These are phyloP conservation scores for Motacilla alba DNA, from an alignment of 2,113 vertebrate species.

Conservation along the genomic window DNA sequence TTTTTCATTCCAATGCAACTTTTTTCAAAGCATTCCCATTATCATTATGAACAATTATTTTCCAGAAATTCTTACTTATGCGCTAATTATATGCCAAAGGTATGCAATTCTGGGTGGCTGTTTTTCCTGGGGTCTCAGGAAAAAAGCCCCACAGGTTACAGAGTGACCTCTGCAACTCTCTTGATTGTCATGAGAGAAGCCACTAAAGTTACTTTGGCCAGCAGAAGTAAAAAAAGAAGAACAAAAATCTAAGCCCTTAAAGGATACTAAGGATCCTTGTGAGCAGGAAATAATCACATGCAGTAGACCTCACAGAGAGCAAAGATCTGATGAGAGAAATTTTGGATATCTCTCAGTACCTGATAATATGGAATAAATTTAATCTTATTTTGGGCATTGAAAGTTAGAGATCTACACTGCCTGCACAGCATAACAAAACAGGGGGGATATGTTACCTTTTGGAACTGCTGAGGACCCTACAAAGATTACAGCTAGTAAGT, in stretches of 20 bases:
- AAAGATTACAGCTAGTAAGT: neutral
- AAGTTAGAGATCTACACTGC: neutral
- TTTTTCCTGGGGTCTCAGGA: neutral
- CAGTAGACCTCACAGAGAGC: neutral
- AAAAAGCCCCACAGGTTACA: neutral
- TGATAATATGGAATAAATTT: neutral
- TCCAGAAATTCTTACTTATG: neutral
- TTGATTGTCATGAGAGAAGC: neutral
- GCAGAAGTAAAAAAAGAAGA: neutral
- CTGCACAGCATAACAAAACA: neutral
- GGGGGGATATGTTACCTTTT: neutral
- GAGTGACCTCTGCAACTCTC: neutral
- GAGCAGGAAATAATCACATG: neutral
- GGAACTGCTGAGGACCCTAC: neutral
- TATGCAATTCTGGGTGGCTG: neutral
- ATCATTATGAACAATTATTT: neutral
- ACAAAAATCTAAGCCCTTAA: neutral
- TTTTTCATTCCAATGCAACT: slow-evolving; percentile 57
- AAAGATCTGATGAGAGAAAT: neutral
- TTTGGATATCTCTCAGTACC: neutral
- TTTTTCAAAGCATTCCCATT: neutral
- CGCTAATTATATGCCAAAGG: neutral
- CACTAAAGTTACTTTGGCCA: neutral
- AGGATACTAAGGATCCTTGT: neutral
- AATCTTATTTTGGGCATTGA: neutral